Percentiles rank a stretch among this genome's conserved stretches.
phyloP scores from a whole-genome alignment of 2,888 invertebrate species.

The Agrochola macilenta region DNA sequence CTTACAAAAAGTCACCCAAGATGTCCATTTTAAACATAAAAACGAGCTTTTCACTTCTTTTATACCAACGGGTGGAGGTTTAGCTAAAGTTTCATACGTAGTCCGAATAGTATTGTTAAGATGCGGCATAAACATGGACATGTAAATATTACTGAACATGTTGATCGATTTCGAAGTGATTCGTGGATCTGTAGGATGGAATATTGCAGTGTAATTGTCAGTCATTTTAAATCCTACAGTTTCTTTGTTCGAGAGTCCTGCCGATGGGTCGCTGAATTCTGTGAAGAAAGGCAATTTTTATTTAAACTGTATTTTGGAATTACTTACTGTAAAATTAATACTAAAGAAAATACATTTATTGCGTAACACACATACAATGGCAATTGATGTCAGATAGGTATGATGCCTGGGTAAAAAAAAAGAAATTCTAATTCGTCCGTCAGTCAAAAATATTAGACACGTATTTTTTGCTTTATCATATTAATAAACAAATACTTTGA shows the following conservation, averaged over 20 bases:
- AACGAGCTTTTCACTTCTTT: constrained; percentile 38
- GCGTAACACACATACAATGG: no score
- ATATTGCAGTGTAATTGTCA: constrained; percentile 22
- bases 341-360: no score
- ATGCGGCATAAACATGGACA: constrained; percentile 30
- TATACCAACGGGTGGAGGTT: not conserved
- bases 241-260: not conserved
- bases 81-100: not conserved
- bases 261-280: constrained; percentile 11
- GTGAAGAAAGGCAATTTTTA: constrained; percentile 4
- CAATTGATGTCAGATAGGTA: no score
- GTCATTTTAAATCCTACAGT: constrained; percentile 38
- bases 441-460: no score
- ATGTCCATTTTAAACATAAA: constrained; percentile 47
- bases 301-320: no score
- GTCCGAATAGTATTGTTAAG: constrained; percentile 27
- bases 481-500: no score
- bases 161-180: constrained; percentile 31
- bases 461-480: no score
- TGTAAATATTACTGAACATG: constrained; percentile 53
- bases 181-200: constrained; percentile 18
- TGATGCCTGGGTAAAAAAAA: no score
- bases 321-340: no score
- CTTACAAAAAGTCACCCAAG: constrained; percentile 57
- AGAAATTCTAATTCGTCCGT: no score